These are phyloP conservation scores for Valencia hispanica DNA, from an alignment of 2,797 vertebrate genomes.

Conservation along the genomic window DNA sequence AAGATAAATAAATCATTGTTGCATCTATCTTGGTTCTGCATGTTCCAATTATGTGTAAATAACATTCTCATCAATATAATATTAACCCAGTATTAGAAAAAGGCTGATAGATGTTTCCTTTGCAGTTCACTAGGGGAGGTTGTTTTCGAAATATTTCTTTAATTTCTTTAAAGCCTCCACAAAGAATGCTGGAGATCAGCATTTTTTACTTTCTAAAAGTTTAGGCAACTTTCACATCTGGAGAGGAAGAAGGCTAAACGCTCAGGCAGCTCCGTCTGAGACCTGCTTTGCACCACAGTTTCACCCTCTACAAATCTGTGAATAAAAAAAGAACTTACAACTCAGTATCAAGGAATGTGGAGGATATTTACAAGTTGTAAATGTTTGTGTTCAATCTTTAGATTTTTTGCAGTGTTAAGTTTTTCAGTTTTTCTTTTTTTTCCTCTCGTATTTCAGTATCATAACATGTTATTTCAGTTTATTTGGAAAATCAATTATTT, in stretches of 20 bases:
- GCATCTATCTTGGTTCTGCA: conserved; percentile 26
- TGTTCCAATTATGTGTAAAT: conserved; percentile 47
- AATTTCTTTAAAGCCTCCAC: neutral
- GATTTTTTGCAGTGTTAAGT: too few species aligned
- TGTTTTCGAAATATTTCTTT: neutral
- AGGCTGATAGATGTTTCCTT: conserved; percentile 27
- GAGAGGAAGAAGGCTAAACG: conserved; percentile 32
- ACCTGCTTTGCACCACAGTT: conserved; percentile 46
- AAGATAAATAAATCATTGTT: conserved; percentile 23
- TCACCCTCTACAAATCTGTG: conserved; percentile 25
- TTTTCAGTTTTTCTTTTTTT: neutral
- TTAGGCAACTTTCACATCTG: conserved; percentile 23
- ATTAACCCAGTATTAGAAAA: conserved; percentile 30
- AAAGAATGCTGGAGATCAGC: neutral
- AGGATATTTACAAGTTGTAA: neutral
- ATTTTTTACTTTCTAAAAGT: conserved; percentile 23
- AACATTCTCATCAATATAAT: conserved; percentile 41
- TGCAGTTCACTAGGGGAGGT: neutral
- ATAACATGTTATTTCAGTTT: neutral
- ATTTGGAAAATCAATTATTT: neutral
- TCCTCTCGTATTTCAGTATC: neutral
- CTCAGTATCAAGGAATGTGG: neutral
- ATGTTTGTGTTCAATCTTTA: neutral
- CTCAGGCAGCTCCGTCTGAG: conserved; percentile 24
- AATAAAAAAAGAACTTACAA: conserved; percentile 22